phyloP scores from a whole-genome alignment of 2,888 invertebrate genomes.

The Aphidoletes aphidimyza region DNA sequence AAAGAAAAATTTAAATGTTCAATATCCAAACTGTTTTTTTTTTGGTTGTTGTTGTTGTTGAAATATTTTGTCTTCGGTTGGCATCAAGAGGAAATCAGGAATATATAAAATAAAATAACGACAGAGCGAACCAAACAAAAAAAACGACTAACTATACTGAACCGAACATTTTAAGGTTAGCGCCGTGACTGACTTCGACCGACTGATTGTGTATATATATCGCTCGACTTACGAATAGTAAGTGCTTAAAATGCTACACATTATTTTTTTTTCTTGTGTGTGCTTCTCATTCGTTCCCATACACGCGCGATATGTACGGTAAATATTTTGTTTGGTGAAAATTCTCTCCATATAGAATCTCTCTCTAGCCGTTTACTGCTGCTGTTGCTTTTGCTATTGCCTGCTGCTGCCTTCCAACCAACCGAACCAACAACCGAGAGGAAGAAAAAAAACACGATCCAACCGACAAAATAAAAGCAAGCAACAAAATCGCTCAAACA shows the following conservation, averaged over 20 bases:
- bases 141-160: constrained; percentile 56
- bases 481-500: constrained; percentile 49
- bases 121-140: constrained; percentile 54
- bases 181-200: constrained; percentile 68
- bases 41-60: no score
- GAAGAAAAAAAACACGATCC: neutral
- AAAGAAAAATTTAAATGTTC: neutral
- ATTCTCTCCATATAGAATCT: constrained; percentile 44
- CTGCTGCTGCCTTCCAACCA: neutral
- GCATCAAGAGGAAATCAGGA: constrained; percentile 11
- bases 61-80: no score
- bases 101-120: constrained; percentile 53
- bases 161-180: constrained; percentile 61
- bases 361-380: no score
- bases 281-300: constrained; percentile 46
- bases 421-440: neutral
- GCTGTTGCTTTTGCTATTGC: no score
- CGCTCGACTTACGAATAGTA: constrained; percentile 53
- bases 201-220: constrained; percentile 61
- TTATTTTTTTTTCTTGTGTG: constrained; percentile 21
- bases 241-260: constrained; percentile 56
- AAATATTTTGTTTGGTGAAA: constrained; percentile 51
- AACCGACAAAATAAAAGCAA: constrained; percentile 27
- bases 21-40: neutral
- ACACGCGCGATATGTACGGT: constrained; percentile 50